Conservation (phyloP, 1,140 invertebrate species). For the Sweltsa coloradensis region DNA sequence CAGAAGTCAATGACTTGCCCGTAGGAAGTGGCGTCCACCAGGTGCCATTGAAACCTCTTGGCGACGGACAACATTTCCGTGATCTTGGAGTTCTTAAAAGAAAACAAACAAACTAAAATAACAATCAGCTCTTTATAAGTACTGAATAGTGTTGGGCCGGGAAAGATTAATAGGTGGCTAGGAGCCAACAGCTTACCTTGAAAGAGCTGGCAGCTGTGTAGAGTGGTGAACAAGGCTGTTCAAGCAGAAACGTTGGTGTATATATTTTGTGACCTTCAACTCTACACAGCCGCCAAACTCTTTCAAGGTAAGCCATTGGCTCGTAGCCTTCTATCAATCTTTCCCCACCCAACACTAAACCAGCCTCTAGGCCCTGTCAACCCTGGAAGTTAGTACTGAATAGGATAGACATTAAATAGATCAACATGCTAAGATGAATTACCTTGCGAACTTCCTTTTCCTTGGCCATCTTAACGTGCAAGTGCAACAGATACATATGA, state of each 20-base stretch:
- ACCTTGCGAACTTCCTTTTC: slow-evolving; percentile 55
- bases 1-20: slow-evolving; percentile 65
- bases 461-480: slow-evolving; percentile 54
- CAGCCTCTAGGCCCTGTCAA: neutral
- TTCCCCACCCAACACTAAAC: too few relatives aligned
- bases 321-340: too few relatives aligned
- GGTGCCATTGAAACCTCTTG: slow-evolving; percentile 54
- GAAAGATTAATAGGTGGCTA: neutral
- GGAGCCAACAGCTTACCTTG: neutral
- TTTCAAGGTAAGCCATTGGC: too few relatives aligned
- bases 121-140: neutral
- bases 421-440: slow-evolving; percentile 10
- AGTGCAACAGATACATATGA: slow-evolving; percentile 43
- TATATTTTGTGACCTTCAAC: neutral
- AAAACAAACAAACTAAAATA: slow-evolving; percentile 5
- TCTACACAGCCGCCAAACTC: too few relatives aligned
- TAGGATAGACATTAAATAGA: neutral
- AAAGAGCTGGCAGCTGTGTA: neutral
- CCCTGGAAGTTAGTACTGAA: neutral
- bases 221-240: neutral
- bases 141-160: neutral
- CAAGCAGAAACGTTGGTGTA: neutral
- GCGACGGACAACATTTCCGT: slow-evolving; percentile 43
- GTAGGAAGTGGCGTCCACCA: slow-evolving; percentile 48
- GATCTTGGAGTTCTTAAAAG: slow-evolving; percentile 35